Percentiles rank a stretch among this genome's conserved stretches.
Evolutionary conservation across 2,797 vertebrate species (phyloP).

Genomic region (Hyperoplus immaculatus): DNA sequence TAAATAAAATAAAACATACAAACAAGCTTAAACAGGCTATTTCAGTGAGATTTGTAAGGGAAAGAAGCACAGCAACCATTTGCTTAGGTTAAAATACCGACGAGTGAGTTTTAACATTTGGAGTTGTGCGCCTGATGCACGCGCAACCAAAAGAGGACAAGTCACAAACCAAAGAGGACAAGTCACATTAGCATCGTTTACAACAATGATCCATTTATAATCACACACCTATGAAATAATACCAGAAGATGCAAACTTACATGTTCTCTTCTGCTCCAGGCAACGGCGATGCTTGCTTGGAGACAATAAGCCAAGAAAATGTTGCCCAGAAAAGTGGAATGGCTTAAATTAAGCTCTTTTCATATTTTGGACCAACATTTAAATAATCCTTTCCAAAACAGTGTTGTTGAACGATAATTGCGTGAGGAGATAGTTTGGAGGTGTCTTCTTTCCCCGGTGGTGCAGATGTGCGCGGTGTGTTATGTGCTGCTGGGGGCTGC

Average conservation of each 20-base stretch:
- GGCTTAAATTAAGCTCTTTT: not conserved
- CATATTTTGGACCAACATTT: not conserved
- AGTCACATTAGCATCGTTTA: not conserved
- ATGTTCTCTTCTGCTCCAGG: conserved; percentile 6
- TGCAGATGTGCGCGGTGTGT: not conserved
- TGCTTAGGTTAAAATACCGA: not conserved
- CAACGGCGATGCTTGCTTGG: not conserved
- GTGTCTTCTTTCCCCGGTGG: not conserved
- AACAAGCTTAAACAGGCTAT: not conserved
- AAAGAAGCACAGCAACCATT: not conserved
- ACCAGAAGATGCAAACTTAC: conserved; percentile 44
- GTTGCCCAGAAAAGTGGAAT: not conserved
- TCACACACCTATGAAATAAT: not conserved
- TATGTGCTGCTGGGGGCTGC: not conserved
- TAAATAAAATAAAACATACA: no score
- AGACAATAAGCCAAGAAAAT: conserved; percentile 10
- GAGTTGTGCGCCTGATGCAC: no score
- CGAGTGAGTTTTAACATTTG: not conserved
- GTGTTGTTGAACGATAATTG: not conserved
- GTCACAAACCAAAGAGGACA: not conserved
- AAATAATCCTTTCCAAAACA: conserved; percentile 19
- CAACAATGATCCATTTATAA: not conserved
- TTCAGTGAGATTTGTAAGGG: not conserved
- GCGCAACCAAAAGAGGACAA: not conserved
- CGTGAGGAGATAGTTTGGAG: rapidly evolving